A percentile compares a stretch with the other conserved stretches of the same genome.
phyloP scores from a whole-genome alignment of 2,113 vertebrate genomes.

The Perca flavescens region DNA sequence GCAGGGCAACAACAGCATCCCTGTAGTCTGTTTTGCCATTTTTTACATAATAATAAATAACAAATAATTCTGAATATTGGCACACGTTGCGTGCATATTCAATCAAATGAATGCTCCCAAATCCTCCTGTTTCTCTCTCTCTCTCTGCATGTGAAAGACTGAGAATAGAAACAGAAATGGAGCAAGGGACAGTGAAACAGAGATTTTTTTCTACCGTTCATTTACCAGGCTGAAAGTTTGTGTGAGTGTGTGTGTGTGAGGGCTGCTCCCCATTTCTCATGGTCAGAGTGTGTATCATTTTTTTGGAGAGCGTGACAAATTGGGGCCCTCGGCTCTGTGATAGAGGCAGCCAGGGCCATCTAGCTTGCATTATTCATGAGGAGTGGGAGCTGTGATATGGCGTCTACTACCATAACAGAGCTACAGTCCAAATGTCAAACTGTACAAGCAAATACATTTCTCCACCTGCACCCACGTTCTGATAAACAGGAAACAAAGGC shows the following conservation, averaged over 20 bases:
- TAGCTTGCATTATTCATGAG: slow-evolving; percentile 67
- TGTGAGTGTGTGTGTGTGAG: slow-evolving; percentile 18
- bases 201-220: slow-evolving; percentile 24
- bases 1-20: not conserved
- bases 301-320: slow-evolving; percentile 62
- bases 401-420: not conserved
- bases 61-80: not conserved
- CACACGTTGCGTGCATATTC: not conserved
- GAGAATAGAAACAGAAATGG: slow-evolving; percentile 1
- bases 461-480: not conserved
- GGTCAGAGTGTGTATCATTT: slow-evolving; percentile 18
- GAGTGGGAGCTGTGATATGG: slow-evolving; percentile 33
- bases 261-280: slow-evolving; percentile 11
- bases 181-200: slow-evolving; percentile 11
- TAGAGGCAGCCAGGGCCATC: slow-evolving; percentile 17
- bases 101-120: not conserved
- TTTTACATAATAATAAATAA: too few species aligned
- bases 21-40: not conserved
- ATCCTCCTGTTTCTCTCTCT: not conserved
- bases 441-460: not conserved
- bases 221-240: slow-evolving; percentile 34
- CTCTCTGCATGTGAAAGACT: not conserved
- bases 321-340: slow-evolving; percentile 57
- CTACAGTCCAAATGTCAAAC: slow-evolving; percentile 40
- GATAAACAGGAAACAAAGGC: not conserved